Evolutionary conservation across 2,113 vertebrate genomes (phyloP).

Genomic region (Puffinus mauretanicus): DNA sequence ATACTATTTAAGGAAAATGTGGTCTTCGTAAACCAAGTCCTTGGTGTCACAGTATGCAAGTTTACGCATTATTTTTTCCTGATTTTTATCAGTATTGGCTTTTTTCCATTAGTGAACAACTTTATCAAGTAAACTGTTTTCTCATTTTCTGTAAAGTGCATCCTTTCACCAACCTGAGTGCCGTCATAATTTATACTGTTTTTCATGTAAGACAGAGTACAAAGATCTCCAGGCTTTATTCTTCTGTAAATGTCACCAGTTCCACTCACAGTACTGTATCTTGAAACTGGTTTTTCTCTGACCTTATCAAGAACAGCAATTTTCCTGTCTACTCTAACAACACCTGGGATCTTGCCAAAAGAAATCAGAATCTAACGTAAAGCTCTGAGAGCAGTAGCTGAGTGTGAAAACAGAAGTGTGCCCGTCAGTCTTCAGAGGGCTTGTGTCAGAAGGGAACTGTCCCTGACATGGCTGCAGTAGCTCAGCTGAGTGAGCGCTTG

Average conservation of each 20-base stretch:
- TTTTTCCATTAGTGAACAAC: neutral
- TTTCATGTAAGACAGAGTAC: neutral
- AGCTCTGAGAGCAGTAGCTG: neutral
- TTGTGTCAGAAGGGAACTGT: neutral
- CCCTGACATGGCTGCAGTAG: rapidly evolving
- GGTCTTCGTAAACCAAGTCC: neutral
- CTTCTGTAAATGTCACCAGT: constrained; percentile 32
- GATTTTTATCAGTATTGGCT: neutral
- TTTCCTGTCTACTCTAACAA: neutral
- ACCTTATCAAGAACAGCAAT: constrained; percentile 16
- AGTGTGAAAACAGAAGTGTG: neutral
- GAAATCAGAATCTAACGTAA: neutral
- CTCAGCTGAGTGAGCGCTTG: neutral
- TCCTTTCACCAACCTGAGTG: neutral
- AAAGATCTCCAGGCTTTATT: constrained; percentile 17
- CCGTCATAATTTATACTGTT: neutral
- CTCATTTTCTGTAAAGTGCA: neutral
- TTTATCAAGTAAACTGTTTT: neutral
- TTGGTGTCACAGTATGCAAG: neutral
- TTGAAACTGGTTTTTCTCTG: constrained; percentile 6
- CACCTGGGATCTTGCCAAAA: constrained; percentile 29
- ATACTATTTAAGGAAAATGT: neutral
- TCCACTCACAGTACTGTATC: neutral
- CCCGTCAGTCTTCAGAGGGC: neutral
- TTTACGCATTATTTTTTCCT: neutral